Conservation (phyloP, 2,113 vertebrate genomes). For the Actenoides hombroni region DNA sequence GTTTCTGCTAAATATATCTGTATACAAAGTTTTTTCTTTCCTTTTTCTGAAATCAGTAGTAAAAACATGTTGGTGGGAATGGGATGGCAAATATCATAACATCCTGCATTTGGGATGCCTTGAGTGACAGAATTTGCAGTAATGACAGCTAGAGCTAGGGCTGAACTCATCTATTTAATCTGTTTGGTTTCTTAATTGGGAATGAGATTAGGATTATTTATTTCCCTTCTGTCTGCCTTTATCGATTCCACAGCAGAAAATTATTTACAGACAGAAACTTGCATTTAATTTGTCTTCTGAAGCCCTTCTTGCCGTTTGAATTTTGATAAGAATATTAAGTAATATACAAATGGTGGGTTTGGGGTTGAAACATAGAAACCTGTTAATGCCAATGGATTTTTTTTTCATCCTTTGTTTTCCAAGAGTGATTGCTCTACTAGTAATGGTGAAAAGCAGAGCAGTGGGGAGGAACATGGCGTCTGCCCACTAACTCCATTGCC, state of each 20-base stretch:
- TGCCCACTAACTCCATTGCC: not conserved
- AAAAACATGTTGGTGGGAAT: not conserved
- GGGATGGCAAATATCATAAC: not conserved
- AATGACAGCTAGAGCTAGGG: not conserved
- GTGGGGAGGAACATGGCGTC: not conserved
- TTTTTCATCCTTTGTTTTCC: not conserved
- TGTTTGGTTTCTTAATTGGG: not conserved
- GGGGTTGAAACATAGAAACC: not conserved
- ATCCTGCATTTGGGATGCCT: not conserved
- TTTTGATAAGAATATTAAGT: not conserved
- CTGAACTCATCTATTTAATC: not conserved
- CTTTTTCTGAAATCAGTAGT: not conserved
- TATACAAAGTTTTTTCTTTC: not conserved
- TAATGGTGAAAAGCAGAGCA: not conserved
- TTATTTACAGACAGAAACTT: not conserved
- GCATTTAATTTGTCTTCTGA: not conserved
- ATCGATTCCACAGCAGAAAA: not conserved
- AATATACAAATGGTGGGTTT: not conserved
- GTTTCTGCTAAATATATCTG: not conserved
- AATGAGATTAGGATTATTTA: not conserved
- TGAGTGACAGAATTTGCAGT: not conserved
- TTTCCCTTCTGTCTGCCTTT: not conserved
- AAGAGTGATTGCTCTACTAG: not conserved
- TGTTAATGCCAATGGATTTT: not conserved
- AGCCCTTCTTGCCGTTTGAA: not conserved